Percentiles rank a stretch among this genome's conserved stretches.
Conservation (phyloP, 2,113 vertebrate genomes). For the Pteropus alecto region DNA sequence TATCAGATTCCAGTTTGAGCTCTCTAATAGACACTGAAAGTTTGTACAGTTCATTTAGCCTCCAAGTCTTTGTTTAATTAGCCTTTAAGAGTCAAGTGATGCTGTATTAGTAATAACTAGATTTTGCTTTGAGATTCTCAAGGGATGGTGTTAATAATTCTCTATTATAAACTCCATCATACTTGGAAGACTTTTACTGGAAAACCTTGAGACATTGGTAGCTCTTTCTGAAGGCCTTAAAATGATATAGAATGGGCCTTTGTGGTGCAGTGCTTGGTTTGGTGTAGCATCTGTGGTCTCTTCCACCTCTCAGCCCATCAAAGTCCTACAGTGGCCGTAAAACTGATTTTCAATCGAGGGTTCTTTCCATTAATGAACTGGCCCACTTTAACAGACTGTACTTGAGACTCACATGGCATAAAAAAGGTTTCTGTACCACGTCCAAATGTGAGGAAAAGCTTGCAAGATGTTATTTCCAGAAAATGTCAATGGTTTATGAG, state of each 20-base stretch:
- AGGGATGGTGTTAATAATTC: not conserved
- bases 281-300: not conserved
- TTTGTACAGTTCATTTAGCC: not conserved
- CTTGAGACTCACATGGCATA: not conserved
- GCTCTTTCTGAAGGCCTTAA: not conserved
- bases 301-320: not conserved
- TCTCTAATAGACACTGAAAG: not conserved
- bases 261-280: not conserved
- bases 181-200: not conserved
- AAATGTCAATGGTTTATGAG: slow-evolving; percentile 8
- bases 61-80: not conserved
- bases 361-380: not conserved
- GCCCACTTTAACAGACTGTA: not conserved
- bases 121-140: not conserved
- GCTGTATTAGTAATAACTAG: not conserved
- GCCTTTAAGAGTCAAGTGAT: not conserved
- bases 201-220: not conserved
- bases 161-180: not conserved
- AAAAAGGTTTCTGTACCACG: not conserved
- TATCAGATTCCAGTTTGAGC: not conserved
- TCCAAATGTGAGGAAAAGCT: slow-evolving; percentile 12
- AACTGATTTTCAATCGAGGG: not conserved
- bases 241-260: not conserved
- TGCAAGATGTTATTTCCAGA: slow-evolving; percentile 27
- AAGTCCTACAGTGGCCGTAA: not conserved